Percentiles rank a stretch among this genome's conserved stretches.
These are phyloP conservation scores for Amblyopsis rosae DNA, from an alignment of 2,113 vertebrate species.

Conservation along the genomic window DNA sequence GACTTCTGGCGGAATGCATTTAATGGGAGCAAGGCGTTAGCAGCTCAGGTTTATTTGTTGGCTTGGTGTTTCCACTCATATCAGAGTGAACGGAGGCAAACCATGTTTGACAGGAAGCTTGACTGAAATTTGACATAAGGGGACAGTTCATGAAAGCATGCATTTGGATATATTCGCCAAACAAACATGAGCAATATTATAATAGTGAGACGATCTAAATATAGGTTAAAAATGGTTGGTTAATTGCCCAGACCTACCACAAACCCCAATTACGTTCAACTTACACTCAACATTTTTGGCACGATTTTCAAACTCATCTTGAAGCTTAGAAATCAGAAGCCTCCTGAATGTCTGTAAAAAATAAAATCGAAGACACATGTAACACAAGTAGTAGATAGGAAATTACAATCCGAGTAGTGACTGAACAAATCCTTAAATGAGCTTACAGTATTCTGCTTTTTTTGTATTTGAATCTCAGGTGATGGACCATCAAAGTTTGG, in stretches of 20 bases:
- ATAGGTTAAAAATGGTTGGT: too few species aligned
- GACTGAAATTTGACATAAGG: too few species aligned
- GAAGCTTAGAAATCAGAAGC: constrained; percentile 99
- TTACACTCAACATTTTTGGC: constrained; percentile 98
- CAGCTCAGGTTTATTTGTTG: too few species aligned
- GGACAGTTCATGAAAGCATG: too few species aligned
- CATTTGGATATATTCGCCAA: too few species aligned
- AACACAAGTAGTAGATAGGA: not conserved
- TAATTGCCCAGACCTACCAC: not conserved
- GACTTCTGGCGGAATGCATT: too few species aligned
- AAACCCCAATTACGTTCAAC: constrained; percentile 27
- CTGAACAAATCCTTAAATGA: not conserved
- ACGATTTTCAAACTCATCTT: constrained; percentile 99
- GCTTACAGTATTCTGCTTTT: constrained; percentile 97
- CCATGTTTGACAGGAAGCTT: too few species aligned
- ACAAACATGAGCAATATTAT: too few species aligned
- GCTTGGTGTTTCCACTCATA: too few species aligned
- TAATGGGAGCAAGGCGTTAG: too few species aligned
- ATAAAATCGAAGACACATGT: not conserved
- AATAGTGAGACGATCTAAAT: too few species aligned
- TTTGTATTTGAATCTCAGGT: constrained; percentile 88
- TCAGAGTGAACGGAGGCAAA: too few species aligned
- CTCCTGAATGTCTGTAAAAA: constrained; percentile 92
- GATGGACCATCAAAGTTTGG: constrained; percentile 98
- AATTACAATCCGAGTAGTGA: not conserved